Base-by-base conservation (phyloP, 2,797 vertebrate species). In the Sparus aurata region DNA sequence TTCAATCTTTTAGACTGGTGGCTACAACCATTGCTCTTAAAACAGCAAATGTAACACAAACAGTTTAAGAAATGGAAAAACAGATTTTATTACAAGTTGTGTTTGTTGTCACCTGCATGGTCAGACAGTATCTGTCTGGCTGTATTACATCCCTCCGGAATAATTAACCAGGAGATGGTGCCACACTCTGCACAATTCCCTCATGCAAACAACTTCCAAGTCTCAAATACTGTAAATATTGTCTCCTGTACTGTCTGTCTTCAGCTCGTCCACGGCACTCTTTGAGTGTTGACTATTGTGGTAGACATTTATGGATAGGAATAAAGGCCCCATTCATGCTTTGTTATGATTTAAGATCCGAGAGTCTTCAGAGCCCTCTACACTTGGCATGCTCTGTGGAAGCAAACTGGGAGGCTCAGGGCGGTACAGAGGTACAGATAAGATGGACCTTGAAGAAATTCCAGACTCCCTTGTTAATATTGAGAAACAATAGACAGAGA, bases 151-250 rank as follows among this genome's bases (percentile, higher is more conserved):
- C 78, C 62, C 76, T 47, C 13, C 45, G 69, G 85, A 74, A 45
- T 77, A 67, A 82, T 84, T 74, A 65, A 53, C 17, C 58, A 73
- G 30, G 45, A 16, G 70, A 60, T 62, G 63, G 34, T 57, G 61
- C 52, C 68, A 82, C 23, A 70, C 41, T 54, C 38, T 54, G 30
- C 17, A n/a, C 15, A 5, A 74, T 66, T 79, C 53, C 76, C 71
- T 53, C 13, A 53, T 59, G 69, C 17, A 25, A 69, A 67, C 23
- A 8, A 47, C 11, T 45, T 18, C 30, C 41, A 34, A 7, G 46
- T 34, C 54, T 72, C 17, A 53, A n/a, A 71, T 34, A 30, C 30
- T 43, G 73, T 49, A 69, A 45, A 34, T 52, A 69, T 5, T 22
- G 49, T 62, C 38, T 47, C 4, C 5, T 27, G 18, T 61, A 4